Percentiles rank a stretch among this genome's conserved stretches.
Evolutionary conservation across 2,113 vertebrate genomes (phyloP).

Genomic region (Pelodiscus sinensis): DNA sequence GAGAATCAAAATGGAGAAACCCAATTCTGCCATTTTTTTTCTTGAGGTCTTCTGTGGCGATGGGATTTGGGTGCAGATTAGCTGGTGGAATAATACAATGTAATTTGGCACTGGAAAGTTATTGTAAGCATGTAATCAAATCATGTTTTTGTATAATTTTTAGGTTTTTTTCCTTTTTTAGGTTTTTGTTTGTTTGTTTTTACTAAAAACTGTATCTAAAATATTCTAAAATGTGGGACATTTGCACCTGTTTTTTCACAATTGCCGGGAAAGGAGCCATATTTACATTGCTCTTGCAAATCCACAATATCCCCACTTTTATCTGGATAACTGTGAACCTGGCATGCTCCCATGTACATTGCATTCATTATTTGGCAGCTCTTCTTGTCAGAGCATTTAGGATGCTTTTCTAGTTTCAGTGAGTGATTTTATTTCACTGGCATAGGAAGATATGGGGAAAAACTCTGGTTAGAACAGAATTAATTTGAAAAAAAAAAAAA

Average conservation of each 20-base stretch:
- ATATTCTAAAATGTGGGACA: not conserved
- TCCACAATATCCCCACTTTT: not conserved
- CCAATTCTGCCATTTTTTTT: not conserved
- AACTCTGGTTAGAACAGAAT: not conserved
- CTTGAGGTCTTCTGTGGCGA: not conserved
- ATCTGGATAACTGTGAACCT: not conserved
- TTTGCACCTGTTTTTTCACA: not conserved
- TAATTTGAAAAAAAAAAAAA: not conserved
- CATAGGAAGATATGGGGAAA: not conserved
- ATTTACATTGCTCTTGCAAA: not conserved
- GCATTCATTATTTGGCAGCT: not conserved
- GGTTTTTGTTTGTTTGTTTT: not conserved
- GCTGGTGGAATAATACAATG: not conserved
- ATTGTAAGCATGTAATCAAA: not conserved
- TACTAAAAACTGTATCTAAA: not conserved
- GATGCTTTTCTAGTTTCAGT: not conserved
- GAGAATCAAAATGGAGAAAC: not conserved
- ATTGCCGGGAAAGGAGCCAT: not conserved
- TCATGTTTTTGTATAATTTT: not conserved
- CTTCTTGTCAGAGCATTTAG: not conserved
- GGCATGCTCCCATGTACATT: not conserved
- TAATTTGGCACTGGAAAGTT: not conserved
- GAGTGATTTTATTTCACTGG: not conserved
- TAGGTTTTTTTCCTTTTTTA: not conserved
- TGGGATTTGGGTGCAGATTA: not conserved